Evolutionary conservation across 2,888 invertebrate species (phyloP).

Genomic region (Cephus nigrinus): DNA sequence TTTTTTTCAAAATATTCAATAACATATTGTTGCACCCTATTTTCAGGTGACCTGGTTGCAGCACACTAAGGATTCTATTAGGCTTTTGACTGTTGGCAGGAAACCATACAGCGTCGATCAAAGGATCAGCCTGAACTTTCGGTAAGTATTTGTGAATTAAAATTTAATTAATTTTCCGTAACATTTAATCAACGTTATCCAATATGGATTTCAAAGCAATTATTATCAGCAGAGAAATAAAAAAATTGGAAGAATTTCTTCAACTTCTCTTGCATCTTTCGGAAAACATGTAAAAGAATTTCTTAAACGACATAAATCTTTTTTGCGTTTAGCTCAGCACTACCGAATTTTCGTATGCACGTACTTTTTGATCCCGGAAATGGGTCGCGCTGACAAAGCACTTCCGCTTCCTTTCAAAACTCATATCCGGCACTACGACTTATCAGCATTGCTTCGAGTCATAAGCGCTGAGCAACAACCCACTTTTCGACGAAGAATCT

Average conservation of each 20-base stretch:
- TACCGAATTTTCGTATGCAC: background rate
- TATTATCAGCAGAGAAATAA: too few relatives aligned
- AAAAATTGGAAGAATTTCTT: too few relatives aligned
- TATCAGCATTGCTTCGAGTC: background rate
- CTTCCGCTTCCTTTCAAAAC: background rate
- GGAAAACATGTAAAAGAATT: background rate
- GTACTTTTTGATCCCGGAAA: background rate
- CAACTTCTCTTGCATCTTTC: too few relatives aligned
- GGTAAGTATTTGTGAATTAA: conserved; percentile 55
- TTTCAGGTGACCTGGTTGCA: conserved; percentile 74
- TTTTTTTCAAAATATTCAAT: too few relatives aligned
- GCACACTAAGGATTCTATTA: conserved; percentile 70
- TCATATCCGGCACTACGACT: background rate
- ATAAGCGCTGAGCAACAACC: background rate
- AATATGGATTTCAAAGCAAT: too few relatives aligned
- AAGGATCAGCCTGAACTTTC: conserved; percentile 71
- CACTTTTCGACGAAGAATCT: background rate
- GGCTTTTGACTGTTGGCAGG: conserved; percentile 71
- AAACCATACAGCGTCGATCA: conserved; percentile 72
- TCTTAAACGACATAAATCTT: background rate
- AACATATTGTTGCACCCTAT: background rate
- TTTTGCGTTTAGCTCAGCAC: background rate
- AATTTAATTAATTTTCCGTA: background rate
- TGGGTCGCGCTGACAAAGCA: background rate
- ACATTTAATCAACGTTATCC: background rate